Base-by-base conservation (phyloP, 2,797 vertebrate genomes). In the Peromyscus eremicus region DNA sequence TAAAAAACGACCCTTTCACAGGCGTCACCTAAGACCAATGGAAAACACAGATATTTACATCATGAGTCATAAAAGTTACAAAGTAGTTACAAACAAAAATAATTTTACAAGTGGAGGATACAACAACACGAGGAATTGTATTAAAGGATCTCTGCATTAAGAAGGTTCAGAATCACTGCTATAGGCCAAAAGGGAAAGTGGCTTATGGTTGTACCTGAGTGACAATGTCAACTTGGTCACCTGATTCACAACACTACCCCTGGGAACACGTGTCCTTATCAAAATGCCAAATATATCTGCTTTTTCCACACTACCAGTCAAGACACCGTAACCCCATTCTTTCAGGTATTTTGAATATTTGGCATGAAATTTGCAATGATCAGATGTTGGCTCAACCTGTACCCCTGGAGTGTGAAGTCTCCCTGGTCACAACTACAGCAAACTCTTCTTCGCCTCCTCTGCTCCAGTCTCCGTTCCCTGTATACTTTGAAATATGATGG, bases 171-270 rank as follows among this genome's bases (percentile, higher is more conserved):
- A 32, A 68, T 66, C 66, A 68, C 29, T 34, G 66, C 66, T 68
- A 68, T 77, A 83, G 66, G 90, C 95, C 81, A 94, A 73, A 94
- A 85, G 71, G 79, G 75, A 80, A 94, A 73, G 16, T 76, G 1
- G 27, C 80, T n/a, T 80, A 91, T 88, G 89, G 92, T 88, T 91
- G 81, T 62, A 92, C 92, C 79, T 94, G 62, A 68, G 85, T 89
- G 89, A 84, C 46, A 92, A 80, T 92, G 27, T 95, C 57, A 90
- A 11, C 60, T 85, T 27, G 14, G 71, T 27, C 55, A 16, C 19
- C 92, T 43, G 57, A 60, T 87, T 95, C n/a, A 77, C 23, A 92
- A 85, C 62, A 8, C 77, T 95, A 62, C 96, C 93, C 68, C 66
- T 73, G 49, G 52, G 75, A 90, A 88, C 52, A 73, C 16, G 14